phyloP scores from a whole-genome alignment of 2,797 vertebrate genomes.

The Adelosebastes latens region DNA sequence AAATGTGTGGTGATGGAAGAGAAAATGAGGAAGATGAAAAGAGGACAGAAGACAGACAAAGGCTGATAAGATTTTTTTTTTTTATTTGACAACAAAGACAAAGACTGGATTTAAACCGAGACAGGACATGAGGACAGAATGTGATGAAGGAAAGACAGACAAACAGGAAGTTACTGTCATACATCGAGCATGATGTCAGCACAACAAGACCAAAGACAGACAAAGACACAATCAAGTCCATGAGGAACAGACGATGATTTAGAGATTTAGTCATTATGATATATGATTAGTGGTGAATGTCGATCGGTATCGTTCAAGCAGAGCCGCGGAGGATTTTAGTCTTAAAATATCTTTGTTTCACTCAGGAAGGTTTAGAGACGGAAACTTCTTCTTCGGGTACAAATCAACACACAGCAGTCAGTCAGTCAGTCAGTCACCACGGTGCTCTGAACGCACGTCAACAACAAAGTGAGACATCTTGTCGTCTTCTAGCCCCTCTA shows the following conservation, averaged over 20 bases:
- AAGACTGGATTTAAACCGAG: constrained; percentile 5
- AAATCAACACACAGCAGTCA: constrained; percentile 57
- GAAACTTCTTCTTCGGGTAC: constrained; percentile 48
- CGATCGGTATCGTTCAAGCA: not conserved
- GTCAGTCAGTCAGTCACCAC: constrained; percentile 29
- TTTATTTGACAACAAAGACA: constrained; percentile 67
- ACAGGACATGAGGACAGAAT: constrained; percentile 40
- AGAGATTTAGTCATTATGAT: too few relatives aligned
- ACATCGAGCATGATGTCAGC: constrained; percentile 2
- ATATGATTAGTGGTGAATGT: not conserved
- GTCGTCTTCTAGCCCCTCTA: constrained; percentile 51
- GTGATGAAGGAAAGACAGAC: constrained; percentile 38
- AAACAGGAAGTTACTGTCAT: constrained; percentile 8
- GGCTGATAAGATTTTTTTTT: constrained; percentile 35
- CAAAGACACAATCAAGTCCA: constrained; percentile 20
- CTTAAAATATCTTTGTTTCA: constrained; percentile 55
- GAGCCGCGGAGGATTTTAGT: constrained; percentile 27
- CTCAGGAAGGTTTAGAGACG: constrained; percentile 48
- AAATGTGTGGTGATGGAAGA: not conserved
- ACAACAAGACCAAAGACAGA: constrained; percentile 24
- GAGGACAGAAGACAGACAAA: constrained; percentile 60
- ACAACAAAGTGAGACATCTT: constrained; percentile 62
- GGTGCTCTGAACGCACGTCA: constrained; percentile 58
- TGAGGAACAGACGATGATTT: not conserved
- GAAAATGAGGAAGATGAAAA: constrained; percentile 37